Conservation (phyloP, 1,140 invertebrate species). For the Harlomillsia oculata region DNA sequence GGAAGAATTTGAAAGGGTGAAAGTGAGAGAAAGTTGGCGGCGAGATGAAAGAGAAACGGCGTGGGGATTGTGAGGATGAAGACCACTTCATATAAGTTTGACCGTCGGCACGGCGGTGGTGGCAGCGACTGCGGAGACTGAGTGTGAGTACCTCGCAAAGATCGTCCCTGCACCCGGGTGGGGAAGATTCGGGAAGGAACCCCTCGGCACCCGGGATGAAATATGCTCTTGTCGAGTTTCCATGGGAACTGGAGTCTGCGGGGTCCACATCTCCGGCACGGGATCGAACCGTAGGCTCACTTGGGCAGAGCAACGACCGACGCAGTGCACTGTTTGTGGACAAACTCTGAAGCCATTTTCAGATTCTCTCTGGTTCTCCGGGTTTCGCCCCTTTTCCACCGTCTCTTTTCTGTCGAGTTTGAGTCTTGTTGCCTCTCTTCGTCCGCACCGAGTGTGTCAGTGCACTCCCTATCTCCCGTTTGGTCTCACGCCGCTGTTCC, state of each 20-base stretch:
- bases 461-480: constrained; percentile 1
- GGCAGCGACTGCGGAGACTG: not conserved
- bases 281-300: constrained; percentile 11
- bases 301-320: constrained; percentile 8
- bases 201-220: constrained; percentile 20
- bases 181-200: constrained; percentile 16
- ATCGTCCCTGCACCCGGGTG: not conserved
- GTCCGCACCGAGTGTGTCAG: not conserved
- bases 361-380: constrained; percentile 10
- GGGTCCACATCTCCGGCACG: constrained; percentile 24
- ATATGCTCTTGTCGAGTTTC: constrained; percentile 23
- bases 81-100: no score
- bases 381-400: constrained; percentile 11
- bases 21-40: no score
- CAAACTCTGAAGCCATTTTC: constrained; percentile 35
- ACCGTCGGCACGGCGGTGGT: not conserved
- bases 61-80: not conserved
- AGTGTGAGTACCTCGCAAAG: not conserved
- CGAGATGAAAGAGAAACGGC: not conserved
- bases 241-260: constrained; percentile 35
- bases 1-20: no score
- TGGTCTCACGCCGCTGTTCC: constrained; percentile 1
- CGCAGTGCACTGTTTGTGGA: constrained; percentile 22
- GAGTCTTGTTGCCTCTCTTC: not conserved
- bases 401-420: constrained; percentile 11